Percentiles rank a stretch among this genome's conserved stretches.
phyloP scores from a whole-genome alignment of 2,797 vertebrate genomes.

The Tokudaia muenninki region DNA sequence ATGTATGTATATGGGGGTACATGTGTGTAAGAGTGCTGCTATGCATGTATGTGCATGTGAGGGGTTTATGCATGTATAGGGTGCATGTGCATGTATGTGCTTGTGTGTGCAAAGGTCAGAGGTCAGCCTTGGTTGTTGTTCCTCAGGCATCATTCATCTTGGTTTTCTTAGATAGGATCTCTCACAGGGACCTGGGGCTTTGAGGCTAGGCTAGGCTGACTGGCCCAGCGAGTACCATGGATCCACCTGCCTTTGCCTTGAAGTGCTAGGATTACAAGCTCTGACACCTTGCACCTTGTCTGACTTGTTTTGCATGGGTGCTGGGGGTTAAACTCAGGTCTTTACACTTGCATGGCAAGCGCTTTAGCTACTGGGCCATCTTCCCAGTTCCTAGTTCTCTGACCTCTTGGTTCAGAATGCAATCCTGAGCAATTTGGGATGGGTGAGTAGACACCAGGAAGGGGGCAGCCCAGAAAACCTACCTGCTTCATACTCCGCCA shows the following conservation, averaged over 20 bases:
- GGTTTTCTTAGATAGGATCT: neutral
- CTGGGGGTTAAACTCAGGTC: neutral
- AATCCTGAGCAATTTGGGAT: neutral
- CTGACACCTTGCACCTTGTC: too few relatives aligned
- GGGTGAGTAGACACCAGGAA: neutral
- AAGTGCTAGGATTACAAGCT: neutral
- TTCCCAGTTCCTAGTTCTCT: neutral
- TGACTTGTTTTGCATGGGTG: neutral
- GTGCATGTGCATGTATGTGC: neutral
- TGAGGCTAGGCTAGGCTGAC: neutral
- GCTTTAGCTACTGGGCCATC: neutral
- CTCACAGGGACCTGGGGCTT: neutral
- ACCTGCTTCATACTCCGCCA: fast-evolving
- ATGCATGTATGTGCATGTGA: too few relatives aligned
- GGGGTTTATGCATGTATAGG: too few relatives aligned
- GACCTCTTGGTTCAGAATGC: neutral
- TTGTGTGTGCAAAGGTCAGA: neutral
- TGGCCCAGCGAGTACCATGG: neutral
- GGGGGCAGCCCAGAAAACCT: neutral
- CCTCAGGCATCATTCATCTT: neutral
- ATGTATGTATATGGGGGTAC: neutral
- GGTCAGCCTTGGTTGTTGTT: neutral
- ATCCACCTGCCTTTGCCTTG: neutral
- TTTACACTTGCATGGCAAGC: neutral
- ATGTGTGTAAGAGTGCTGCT: too few relatives aligned